These are phyloP conservation scores for Neoarius graeffei DNA, from an alignment of 2,113 vertebrate species.

Conservation along the genomic window DNA sequence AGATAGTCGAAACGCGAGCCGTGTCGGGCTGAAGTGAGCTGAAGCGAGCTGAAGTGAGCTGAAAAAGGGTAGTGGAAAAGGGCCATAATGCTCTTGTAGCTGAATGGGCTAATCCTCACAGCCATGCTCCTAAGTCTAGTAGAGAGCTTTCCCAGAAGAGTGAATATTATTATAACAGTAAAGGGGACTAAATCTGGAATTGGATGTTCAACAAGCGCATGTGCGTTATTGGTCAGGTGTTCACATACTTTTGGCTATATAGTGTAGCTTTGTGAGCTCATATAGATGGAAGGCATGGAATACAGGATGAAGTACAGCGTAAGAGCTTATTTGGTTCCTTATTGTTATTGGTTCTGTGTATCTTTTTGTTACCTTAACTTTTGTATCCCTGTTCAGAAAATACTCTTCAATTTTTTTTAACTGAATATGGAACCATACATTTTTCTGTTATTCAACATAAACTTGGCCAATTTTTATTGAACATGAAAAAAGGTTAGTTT, in stretches of 20 bases:
- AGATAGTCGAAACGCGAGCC: no score
- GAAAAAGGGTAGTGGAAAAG: no score
- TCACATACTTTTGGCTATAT: neutral
- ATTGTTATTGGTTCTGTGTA: neutral
- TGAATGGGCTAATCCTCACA: neutral
- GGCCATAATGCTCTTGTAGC: neutral
- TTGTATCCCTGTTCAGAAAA: neutral
- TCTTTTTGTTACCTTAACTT: neutral
- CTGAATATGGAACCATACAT: neutral
- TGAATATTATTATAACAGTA: neutral
- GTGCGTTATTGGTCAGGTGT: neutral
- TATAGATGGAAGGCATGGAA: neutral
- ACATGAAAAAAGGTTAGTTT: neutral
- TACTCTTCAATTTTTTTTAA: neutral
- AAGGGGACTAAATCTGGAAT: neutral
- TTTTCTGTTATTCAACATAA: neutral
- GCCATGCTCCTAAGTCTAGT: neutral
- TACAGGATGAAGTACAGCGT: neutral
- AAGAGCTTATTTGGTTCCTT: neutral
- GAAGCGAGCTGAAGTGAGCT: no score
- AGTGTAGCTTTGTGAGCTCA: neutral
- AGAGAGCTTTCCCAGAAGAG: neutral
- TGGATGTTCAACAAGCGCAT: neutral
- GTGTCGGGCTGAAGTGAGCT: no score
- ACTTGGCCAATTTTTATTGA: neutral